Evolutionary conservation across 2,888 invertebrate species (phyloP).

Genomic region (Melolontha melolontha): DNA sequence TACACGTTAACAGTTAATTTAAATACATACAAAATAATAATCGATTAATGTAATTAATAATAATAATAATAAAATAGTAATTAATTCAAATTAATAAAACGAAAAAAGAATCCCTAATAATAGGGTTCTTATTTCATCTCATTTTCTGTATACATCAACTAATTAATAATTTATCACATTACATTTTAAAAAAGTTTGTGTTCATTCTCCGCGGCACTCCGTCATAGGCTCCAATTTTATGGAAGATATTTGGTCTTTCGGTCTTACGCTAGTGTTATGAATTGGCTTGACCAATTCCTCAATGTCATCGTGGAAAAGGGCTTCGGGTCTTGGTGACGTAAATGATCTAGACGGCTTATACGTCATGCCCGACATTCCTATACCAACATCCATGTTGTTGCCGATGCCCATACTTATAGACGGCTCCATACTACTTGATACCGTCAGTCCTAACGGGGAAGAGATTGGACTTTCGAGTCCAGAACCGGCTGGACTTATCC

Average conservation of each 20-base stretch:
- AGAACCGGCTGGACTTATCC: conserved; percentile 67
- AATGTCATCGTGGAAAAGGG: conserved; percentile 74
- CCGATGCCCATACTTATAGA: conserved; percentile 62
- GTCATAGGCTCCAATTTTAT: conserved; percentile 80
- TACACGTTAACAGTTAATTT: conserved; percentile 57
- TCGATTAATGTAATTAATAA: conserved; percentile 26
- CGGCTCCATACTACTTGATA: conserved; percentile 66
- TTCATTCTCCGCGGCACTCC: conserved; percentile 75
- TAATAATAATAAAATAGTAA: conserved; percentile 51
- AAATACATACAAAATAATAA: conserved; percentile 50
- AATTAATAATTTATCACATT: conserved; percentile 65
- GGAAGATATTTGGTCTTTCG: conserved; percentile 70
- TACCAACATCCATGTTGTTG: conserved; percentile 70
- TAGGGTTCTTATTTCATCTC: conserved; percentile 32
- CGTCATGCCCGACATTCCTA: conserved; percentile 73
- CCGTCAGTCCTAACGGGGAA: conserved; percentile 73
- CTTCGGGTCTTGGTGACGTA: conserved; percentile 73
- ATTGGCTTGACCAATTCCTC: conserved; percentile 74
- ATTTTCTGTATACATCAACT: conserved; percentile 52
- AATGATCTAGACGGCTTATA: conserved; percentile 73
- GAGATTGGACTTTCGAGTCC: conserved; percentile 70
- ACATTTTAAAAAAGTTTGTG: conserved; percentile 65
- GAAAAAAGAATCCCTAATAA: conserved; percentile 20
- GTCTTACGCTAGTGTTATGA: conserved; percentile 65
- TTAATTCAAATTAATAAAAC: conserved; percentile 33